Conservation (phyloP, 2,797 vertebrate genomes). For the Halcyon chelicuti region DNA sequence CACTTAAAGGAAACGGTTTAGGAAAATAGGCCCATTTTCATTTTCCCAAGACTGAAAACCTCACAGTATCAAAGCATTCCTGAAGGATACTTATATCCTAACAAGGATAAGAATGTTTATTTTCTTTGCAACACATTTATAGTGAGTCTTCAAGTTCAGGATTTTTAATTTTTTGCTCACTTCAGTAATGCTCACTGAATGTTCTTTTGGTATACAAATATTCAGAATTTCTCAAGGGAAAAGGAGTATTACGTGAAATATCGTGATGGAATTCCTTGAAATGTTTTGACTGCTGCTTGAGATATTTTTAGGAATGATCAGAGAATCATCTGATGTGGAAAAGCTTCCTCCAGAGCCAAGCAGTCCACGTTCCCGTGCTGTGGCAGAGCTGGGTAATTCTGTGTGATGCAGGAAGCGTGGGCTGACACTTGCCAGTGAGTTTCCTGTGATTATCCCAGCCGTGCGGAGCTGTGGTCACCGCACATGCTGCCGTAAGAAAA, state of each 20-base stretch:
- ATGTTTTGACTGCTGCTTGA: conserved; percentile 14
- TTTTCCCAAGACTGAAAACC: not conserved
- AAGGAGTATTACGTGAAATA: not conserved
- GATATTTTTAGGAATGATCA: conserved; percentile 23
- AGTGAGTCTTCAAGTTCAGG: not conserved
- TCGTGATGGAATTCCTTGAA: conserved; percentile 10
- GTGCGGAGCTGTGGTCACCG: not conserved
- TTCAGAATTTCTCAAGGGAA: not conserved
- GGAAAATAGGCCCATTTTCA: not conserved
- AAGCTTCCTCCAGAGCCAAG: not conserved
- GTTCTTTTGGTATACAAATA: not conserved
- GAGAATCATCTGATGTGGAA: not conserved
- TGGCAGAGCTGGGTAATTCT: not conserved
- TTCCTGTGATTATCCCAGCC: not conserved
- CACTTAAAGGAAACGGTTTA: not conserved
- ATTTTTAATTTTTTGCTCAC: conserved; percentile 10
- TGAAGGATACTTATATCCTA: not conserved
- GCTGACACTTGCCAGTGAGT: not conserved
- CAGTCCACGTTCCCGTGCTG: not conserved
- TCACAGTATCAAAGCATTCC: not conserved
- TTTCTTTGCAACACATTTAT: not conserved
- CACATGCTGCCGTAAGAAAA: not conserved
- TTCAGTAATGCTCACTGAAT: not conserved
- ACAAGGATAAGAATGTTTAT: not conserved
- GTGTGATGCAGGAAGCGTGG: not conserved